Percentiles rank a stretch among this genome's conserved stretches.
Conservation (phyloP, 2,113 vertebrate genomes). For the Heteronetta atricapilla region DNA sequence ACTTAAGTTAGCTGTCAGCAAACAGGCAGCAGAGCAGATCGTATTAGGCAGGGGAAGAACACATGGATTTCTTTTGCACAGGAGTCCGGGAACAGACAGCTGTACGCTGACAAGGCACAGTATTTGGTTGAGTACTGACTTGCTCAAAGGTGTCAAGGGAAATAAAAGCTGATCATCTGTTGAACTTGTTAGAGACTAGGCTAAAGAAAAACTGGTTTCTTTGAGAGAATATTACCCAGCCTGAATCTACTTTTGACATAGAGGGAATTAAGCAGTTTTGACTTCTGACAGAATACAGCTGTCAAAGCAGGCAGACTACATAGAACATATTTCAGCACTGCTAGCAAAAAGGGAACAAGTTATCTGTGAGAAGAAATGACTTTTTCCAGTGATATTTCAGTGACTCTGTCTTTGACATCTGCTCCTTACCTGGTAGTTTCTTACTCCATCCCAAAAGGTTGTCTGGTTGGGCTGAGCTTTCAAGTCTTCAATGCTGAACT, state of each 20-base stretch:
- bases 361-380: background rate
- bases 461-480: slow-evolving; percentile 88
- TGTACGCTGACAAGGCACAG: background rate
- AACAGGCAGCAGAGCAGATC: background rate
- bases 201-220: background rate
- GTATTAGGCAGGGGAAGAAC: background rate
- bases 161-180: background rate
- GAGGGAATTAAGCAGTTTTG: background rate
- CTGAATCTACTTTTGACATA: background rate
- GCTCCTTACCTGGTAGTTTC: slow-evolving; percentile 91
- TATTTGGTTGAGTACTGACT: background rate
- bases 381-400: background rate
- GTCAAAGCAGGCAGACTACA: background rate
- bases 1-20: background rate
- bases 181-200: background rate
- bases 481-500: slow-evolving; percentile 96
- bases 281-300: background rate
- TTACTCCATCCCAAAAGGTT: slow-evolving; percentile 93
- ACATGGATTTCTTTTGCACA: background rate
- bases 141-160: background rate
- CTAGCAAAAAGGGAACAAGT: background rate
- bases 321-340: background rate
- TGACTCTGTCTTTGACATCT: background rate
- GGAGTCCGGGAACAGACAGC: background rate
- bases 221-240: background rate